These are phyloP conservation scores for Papilio polyxenes DNA, from an alignment of 1,140 invertebrate species.

Conservation along the genomic window DNA sequence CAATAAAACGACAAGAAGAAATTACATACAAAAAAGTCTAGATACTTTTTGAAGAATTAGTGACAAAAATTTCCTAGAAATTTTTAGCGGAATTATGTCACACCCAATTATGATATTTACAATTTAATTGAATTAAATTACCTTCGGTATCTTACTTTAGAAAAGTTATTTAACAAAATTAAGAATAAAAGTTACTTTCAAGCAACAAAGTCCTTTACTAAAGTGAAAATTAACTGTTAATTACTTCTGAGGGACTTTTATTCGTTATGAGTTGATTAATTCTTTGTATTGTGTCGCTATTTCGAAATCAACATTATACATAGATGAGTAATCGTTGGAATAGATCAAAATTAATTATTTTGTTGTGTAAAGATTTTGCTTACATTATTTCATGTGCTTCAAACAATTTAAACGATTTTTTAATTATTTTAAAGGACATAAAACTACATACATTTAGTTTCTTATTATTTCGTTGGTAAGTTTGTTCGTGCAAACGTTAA, in stretches of 20 bases:
- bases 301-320: background rate
- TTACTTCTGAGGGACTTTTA: background rate
- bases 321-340: background rate
- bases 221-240: constrained; percentile 16
- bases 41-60: background rate
- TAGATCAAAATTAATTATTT: background rate
- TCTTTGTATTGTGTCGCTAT: background rate
- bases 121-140: constrained; percentile 2
- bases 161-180: constrained; percentile 16
- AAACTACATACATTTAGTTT: background rate
- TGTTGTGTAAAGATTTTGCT: background rate
- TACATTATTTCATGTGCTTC: background rate
- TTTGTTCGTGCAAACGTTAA: constrained; percentile 7
- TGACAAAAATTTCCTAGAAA: background rate
- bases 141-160: background rate
- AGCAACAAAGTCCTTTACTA: background rate
- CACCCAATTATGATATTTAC: background rate
- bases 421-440: background rate
- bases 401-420: background rate
- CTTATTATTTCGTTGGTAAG: background rate
- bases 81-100: background rate
- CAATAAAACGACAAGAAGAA: too few relatives aligned
- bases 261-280: background rate
- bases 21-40: background rate
- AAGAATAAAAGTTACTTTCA: constrained; percentile 10